phyloP scores from a whole-genome alignment of 2,888 invertebrate species.

The Thecocarcelia acutangulata region DNA sequence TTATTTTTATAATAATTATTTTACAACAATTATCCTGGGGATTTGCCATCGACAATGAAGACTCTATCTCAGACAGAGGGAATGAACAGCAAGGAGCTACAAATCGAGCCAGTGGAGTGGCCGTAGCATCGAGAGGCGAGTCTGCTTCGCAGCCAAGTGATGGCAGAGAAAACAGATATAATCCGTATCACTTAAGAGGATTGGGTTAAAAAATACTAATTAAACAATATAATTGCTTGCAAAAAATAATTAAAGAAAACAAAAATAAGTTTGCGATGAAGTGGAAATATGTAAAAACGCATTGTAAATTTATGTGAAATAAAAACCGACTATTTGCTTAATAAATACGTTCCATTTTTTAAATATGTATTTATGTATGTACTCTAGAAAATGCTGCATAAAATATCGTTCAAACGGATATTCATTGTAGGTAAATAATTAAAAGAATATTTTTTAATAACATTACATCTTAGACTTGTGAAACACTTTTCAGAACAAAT shows the following conservation, averaged over 20 bases:
- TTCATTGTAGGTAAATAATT: too few species aligned
- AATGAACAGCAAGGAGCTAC: background rate
- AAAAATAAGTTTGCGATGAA: background rate
- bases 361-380: background rate
- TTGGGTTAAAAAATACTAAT: slow-evolving; percentile 52
- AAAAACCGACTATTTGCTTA: background rate
- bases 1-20: slow-evolving; percentile 60
- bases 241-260: slow-evolving; percentile 23
- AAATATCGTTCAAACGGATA: slow-evolving; percentile 38
- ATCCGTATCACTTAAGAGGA: slow-evolving; percentile 61
- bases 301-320: slow-evolving; percentile 4
- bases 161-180: slow-evolving; percentile 30
- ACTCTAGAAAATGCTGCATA: slow-evolving; percentile 37
- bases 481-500: background rate
- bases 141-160: slow-evolving; percentile 5
- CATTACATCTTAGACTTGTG: background rate
- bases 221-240: slow-evolving; percentile 38
- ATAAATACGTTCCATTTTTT: slow-evolving; percentile 40
- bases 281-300: background rate
- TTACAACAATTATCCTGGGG: slow-evolving; percentile 63
- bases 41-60: slow-evolving; percentile 45
- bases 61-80: background rate
- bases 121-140: background rate
- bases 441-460: too few species aligned
- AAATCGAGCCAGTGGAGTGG: background rate